Base-by-base conservation (phyloP, 1,140 invertebrate species). In the Subanguina moxae region DNA sequence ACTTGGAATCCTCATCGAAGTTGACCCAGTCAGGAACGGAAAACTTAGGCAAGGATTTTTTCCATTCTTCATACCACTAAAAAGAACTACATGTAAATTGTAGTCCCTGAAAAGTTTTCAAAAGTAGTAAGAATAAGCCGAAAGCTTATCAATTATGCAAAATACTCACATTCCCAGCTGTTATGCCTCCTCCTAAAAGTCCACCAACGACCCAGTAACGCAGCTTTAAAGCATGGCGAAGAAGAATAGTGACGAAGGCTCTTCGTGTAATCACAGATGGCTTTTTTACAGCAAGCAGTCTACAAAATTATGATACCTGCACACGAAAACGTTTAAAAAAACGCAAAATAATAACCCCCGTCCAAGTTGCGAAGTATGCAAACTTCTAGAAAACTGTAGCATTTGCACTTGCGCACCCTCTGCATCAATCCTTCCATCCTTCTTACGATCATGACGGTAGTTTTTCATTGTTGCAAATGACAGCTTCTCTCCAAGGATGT, bases 21-120 rank as follows among this genome's bases (percentile, higher is more conserved):
- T 82, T 75, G 13, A 72, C 76, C 78, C 78, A 80, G 65, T 78
- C 72, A 13, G 78, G 48, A 52, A 52, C n/a, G 8, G 48, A 52
- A 76, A 95, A 84, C 82, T 96, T 92, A 8, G 94, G 94, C 21
- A 98, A 83, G 25, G 89, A 89, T 73, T 94, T 90, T 84, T 91
- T 94, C 90, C 91, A 94, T 81, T 93, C 88, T 82, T 93, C 88
- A 84, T 94, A 94, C 89, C 91, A 93, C 93, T 97, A 76, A 13
- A 84, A 85, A 5, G 23, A n/a, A n/a, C 15, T 15, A 15, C 8
- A 52, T 7, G 3, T 52, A 52, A 52, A 52, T 21, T 25, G 3
- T 52, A 5, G 3, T 21, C 8, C 3, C 3, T 52, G 15, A 5
- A 52, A 52, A 7, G 48, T 7, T 52, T 52, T 15, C 3, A 52